A percentile compares a stretch with the other conserved stretches of the same genome.
Evolutionary conservation across 2,797 vertebrate genomes (phyloP).

Genomic region (Xenops minutus): DNA sequence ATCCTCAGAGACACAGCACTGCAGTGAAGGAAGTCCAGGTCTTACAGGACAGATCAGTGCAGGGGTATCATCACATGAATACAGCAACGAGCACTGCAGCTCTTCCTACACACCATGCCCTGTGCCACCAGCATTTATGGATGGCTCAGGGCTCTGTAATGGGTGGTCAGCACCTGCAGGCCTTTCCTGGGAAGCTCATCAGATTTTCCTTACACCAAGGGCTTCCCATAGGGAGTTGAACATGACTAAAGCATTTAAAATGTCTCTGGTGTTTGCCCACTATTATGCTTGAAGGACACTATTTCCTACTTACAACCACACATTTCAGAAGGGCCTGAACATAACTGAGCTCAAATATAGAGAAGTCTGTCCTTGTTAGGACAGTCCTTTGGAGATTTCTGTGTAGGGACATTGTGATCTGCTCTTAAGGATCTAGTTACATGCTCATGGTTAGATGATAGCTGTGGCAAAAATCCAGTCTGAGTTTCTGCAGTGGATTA

Average conservation of each 20-base stretch:
- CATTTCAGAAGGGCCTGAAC: not conserved
- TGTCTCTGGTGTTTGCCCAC: not conserved
- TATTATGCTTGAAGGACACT: not conserved
- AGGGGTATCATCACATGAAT: not conserved
- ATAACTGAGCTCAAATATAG: not conserved
- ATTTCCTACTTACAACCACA: not conserved
- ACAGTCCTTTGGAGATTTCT: not conserved
- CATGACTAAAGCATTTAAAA: not conserved
- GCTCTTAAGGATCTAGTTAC: not conserved
- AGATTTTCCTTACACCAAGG: not conserved
- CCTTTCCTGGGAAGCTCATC: not conserved
- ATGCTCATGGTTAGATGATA: not conserved
- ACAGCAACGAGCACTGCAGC: not conserved
- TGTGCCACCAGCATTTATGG: not conserved
- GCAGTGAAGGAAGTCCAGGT: not conserved
- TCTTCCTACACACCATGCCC: not conserved
- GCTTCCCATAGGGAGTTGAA: not conserved
- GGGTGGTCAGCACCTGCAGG: not conserved
- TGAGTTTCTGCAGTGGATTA: constrained; percentile 13
- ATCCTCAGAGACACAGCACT: not conserved
- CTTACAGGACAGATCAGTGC: not conserved
- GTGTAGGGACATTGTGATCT: not conserved
- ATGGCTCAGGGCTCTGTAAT: not conserved
- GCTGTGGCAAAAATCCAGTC: not conserved
- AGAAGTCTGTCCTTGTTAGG: not conserved